These are phyloP conservation scores for Pampusana beccarii DNA, from an alignment of 2,113 vertebrate species.

Conservation along the genomic window DNA sequence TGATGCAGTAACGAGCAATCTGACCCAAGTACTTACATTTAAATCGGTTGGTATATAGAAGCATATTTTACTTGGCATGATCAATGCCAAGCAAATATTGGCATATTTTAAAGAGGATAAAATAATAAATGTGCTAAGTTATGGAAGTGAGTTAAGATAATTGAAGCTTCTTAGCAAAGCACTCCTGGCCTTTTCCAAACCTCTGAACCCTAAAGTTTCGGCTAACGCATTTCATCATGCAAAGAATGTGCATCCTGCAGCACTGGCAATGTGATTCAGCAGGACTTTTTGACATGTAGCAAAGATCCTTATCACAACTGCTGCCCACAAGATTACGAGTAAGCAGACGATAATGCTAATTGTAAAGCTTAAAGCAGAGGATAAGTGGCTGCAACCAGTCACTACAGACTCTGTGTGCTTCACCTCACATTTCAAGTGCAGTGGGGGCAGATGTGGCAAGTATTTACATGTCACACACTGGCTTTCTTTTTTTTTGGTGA, in stretches of 20 bases:
- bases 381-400: neutral
- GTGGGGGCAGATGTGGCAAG: rapidly evolving
- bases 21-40: neutral
- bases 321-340: neutral
- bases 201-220: neutral
- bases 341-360: neutral
- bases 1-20: neutral
- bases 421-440: neutral
- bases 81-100: neutral
- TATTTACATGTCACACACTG: neutral
- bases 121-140: neutral
- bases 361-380: neutral
- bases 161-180: neutral
- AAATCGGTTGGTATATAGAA: neutral
- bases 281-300: neutral
- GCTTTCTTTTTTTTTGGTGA: neutral
- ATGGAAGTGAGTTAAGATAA: neutral
- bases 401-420: neutral
- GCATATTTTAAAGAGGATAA: neutral
- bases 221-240: neutral
- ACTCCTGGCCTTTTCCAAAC: neutral
- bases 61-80: neutral
- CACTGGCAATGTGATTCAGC: neutral
- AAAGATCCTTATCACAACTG: neutral
- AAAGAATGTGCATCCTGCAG: neutral